Evolutionary conservation across 2,888 invertebrate species (phyloP).

Genomic region (Seira musarum): DNA sequence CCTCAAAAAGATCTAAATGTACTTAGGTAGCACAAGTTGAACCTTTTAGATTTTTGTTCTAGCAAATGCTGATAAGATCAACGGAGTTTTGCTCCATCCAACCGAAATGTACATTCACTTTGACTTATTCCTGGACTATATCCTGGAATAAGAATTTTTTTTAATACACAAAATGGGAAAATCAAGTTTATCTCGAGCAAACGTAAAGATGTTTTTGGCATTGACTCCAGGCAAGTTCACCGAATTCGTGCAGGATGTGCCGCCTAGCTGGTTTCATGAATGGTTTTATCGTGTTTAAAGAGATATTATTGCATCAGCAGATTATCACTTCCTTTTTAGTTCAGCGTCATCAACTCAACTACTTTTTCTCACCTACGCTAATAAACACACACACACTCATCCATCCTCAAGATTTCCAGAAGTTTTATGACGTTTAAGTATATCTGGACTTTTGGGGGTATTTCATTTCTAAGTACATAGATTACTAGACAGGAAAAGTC

Average conservation of each 20-base stretch:
- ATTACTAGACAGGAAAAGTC: too few species aligned
- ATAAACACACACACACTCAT: too few species aligned
- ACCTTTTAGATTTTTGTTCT: background rate
- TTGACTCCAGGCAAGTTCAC: slow-evolving; percentile 14
- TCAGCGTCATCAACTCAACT: slow-evolving; percentile 39
- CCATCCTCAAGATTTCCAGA: slow-evolving; percentile 25
- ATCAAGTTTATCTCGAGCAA: slow-evolving; percentile 11
- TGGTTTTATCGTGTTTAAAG: slow-evolving; percentile 8
- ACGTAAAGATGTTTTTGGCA: slow-evolving; percentile 8
- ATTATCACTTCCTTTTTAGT: slow-evolving; percentile 19
- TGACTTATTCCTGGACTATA: slow-evolving; percentile 44
- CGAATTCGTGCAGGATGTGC: slow-evolving; percentile 55
- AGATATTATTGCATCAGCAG: slow-evolving; percentile 16
- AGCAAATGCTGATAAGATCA: slow-evolving; percentile 33
- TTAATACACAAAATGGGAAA: background rate
- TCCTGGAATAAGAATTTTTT: slow-evolving; percentile 40
- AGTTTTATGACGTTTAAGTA: background rate
- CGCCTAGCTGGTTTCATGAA: slow-evolving; percentile 35
- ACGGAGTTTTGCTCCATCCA: slow-evolving; percentile 18
- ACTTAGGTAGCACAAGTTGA: background rate
- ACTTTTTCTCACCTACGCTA: background rate
- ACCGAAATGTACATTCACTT: background rate
- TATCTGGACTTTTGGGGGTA: background rate
- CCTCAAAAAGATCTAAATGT: too few species aligned
- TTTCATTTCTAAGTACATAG: background rate